Evolutionary conservation across 2,113 vertebrate species (phyloP), one percentile per base, ranked within the genome.

Genomic region (Silurus glanis): DNA sequence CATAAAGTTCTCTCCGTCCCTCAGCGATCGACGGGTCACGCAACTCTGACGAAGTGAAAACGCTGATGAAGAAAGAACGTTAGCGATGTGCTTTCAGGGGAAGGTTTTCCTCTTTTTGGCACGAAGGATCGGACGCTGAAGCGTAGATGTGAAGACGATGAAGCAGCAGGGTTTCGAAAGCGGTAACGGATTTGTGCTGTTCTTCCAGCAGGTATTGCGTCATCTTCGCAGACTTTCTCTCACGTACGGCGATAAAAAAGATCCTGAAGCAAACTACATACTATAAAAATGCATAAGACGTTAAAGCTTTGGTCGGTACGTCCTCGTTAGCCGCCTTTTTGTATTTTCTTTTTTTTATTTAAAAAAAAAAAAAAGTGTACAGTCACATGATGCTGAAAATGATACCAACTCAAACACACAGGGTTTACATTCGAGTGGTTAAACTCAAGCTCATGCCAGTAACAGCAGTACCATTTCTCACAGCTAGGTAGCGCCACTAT

Each of bases 221-320:
- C 61, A 85, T 79, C 82, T 89, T 67, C 6, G 37, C 16, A 58
- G 45, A 9, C 25, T 85, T 47, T 78, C 56, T 56, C 66, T n/a
- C 56, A 66, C 58, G 25, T 85, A 14, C 28, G 4, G 28, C 8
- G 19, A 74, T 10, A n/a, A 51, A 53, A 37, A n/a, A 75, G 2
- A 75, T n/a, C 37, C 9, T 74, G 89, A 90, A 93, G 92, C 93
- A 87, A 93, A 87, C 89, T 91, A 87, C 82, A 88, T 92, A 93
- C 91, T 92, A 92, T 92, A 94, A 95, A 93, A 96, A 95, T 96
- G 95, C 96, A 96, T 95, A 95, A 93, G 93, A 95, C 94, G 89
- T 92, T 90, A 93, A 37, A 95, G 95, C 96, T 97, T 96, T 98
- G 97, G 96, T 97, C 95, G 94, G 92, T 91, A 91, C 90, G 87